A percentile compares a stretch with the other conserved stretches of the same genome.
Conservation (phyloP, 35 echinoderm and acorn worm genomes). For the Ophiothrix spiculata region DNA sequence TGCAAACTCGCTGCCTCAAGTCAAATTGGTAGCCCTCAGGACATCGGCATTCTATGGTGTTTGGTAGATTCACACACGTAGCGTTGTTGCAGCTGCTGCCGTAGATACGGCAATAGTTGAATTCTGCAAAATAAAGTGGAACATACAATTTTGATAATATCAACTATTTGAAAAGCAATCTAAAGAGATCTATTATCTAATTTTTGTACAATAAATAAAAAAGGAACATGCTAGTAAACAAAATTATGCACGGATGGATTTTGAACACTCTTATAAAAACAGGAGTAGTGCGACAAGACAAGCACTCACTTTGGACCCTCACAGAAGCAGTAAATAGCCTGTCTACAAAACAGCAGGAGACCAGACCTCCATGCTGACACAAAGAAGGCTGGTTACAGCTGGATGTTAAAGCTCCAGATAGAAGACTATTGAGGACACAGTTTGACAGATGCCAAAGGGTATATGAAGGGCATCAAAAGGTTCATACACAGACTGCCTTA, state of each 20-base stretch:
- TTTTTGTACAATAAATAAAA: background rate
- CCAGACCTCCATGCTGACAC: no score
- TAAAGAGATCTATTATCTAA: no score
- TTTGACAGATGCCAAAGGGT: no score
- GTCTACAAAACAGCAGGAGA: no score
- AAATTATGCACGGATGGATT: background rate
- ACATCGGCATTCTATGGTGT: conserved; percentile 69
- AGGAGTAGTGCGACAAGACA: background rate
- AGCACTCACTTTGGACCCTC: background rate
- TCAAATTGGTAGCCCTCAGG: conserved; percentile 70
- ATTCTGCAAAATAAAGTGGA: conserved; percentile 36
- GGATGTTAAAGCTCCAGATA: no score
- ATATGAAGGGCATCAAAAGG: no score
- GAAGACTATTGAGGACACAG: no score
- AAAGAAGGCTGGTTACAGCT: no score
- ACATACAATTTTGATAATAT: background rate
- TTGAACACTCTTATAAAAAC: background rate
- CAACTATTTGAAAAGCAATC: background rate
- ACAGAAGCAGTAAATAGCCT: no score
- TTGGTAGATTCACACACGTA: conserved; percentile 59
- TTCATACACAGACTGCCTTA: no score
- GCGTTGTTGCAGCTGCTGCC: conserved; percentile 63
- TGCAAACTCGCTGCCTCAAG: conserved; percentile 26
- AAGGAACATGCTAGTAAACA: background rate
- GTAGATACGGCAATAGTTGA: conserved; percentile 59